A percentile compares a stretch with the other conserved stretches of the same genome.
phyloP scores from a whole-genome alignment of 1,140 invertebrate genomes.

The Eriosoma lanigerum region DNA sequence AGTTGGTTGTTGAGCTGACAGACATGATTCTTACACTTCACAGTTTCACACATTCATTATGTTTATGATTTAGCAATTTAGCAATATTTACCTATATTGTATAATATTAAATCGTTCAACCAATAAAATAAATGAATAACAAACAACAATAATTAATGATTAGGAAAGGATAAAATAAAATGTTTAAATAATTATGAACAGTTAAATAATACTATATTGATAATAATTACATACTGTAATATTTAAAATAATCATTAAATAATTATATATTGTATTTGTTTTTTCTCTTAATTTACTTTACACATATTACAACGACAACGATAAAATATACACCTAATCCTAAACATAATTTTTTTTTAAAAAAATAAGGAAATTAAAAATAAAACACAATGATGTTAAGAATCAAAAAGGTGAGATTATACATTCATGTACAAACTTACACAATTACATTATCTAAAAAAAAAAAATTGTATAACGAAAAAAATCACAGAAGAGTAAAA shows the following conservation, averaged over 20 bases:
- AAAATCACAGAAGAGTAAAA: conserved; percentile 47
- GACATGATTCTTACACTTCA: too few species aligned
- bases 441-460: conserved; percentile 40
- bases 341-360: conserved; percentile 23
- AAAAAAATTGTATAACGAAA: conserved; percentile 40
- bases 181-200: conserved; percentile 23
- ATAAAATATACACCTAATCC: conserved; percentile 48
- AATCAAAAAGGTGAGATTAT: conserved; percentile 48
- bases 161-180: neutral
- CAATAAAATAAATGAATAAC: too few species aligned
- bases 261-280: conserved; percentile 36
- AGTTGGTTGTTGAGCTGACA: too few species aligned
- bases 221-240: conserved; percentile 46
- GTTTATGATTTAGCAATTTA: too few species aligned
- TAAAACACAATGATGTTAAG: conserved; percentile 25
- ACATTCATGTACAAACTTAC: conserved; percentile 33
- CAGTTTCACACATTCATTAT: too few species aligned
- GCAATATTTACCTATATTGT: too few species aligned
- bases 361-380: conserved; percentile 41
- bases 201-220: conserved; percentile 45
- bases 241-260: conserved; percentile 47
- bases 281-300: conserved; percentile 41
- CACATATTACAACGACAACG: conserved; percentile 40
- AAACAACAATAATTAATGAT: too few species aligned
- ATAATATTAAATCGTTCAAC: too few species aligned